phyloP scores from a whole-genome alignment of 2,888 invertebrate genomes.

The Aphodius sticticus region DNA sequence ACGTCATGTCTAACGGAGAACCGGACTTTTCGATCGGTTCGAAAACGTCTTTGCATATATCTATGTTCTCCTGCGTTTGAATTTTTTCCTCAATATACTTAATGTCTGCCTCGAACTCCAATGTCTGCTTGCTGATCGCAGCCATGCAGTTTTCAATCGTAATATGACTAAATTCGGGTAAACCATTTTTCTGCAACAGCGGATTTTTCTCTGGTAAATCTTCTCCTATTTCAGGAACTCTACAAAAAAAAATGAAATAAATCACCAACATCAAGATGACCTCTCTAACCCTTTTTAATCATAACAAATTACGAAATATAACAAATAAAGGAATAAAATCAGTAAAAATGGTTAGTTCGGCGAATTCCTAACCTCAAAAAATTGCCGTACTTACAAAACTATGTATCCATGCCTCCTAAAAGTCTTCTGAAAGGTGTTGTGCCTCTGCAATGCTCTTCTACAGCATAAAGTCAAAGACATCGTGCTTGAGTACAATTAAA shows the following conservation, averaged over 20 bases:
- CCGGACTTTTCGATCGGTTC: constrained; percentile 78
- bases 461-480: constrained; percentile 59
- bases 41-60: constrained; percentile 75
- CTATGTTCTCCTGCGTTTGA: constrained; percentile 60
- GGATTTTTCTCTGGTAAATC: constrained; percentile 81
- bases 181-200: constrained; percentile 74
- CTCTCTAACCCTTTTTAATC: neutral
- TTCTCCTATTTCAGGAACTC: constrained; percentile 84
- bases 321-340: neutral
- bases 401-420: constrained; percentile 66
- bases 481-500: constrained; percentile 21
- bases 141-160: constrained; percentile 86
- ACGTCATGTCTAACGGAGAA: constrained; percentile 80
- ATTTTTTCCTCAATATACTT: constrained; percentile 71
- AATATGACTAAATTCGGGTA: constrained; percentile 83
- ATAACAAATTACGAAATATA: constrained; percentile 11
- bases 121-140: constrained; percentile 82
- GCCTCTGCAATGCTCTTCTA: constrained; percentile 52
- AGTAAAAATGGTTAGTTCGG: constrained; percentile 8
- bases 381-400: constrained; percentile 69
- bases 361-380: constrained; percentile 35
- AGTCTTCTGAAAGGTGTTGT: constrained; percentile 38
- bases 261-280: constrained; percentile 19
- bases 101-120: constrained; percentile 82
- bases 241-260: constrained; percentile 53